Conservation (phyloP, 2,888 invertebrate genomes). For the Leptopterna dolabrata region DNA sequence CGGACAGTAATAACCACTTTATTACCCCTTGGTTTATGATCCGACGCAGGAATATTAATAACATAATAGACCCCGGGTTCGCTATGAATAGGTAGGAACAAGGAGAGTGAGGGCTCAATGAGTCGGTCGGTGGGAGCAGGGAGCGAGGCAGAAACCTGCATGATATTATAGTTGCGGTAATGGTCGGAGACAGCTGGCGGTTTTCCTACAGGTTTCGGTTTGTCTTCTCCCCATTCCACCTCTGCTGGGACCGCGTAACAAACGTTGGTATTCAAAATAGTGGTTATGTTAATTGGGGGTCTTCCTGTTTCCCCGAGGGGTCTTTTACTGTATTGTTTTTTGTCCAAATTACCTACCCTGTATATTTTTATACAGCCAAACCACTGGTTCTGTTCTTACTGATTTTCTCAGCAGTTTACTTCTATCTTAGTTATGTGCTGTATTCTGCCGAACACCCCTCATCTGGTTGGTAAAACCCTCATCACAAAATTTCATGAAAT, state of each 20-base stretch:
- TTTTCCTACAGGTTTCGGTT: neutral
- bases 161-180: constrained; percentile 1
- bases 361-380: no score
- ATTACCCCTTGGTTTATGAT: constrained; percentile 56
- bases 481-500: no score
- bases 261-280: neutral
- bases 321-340: neutral
- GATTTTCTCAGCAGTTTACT: no score
- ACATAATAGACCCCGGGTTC: constrained; percentile 52
- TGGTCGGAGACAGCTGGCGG: constrained; percentile 1
- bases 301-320: neutral
- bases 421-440: no score
- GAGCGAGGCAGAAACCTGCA: neutral
- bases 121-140: neutral
- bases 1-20: constrained; percentile 55
- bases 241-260: neutral
- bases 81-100: constrained; percentile 26
- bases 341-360: no score
- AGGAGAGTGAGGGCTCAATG: neutral
- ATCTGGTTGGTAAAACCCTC: no score
- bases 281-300: neutral
- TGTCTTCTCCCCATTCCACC: neutral
- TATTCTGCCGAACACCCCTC: no score
- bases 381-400: no score
- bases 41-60: constrained; percentile 53